Evolutionary conservation across 2,797 vertebrate genomes (phyloP).

Genomic region (Hyperoplus lanceolatus): DNA sequence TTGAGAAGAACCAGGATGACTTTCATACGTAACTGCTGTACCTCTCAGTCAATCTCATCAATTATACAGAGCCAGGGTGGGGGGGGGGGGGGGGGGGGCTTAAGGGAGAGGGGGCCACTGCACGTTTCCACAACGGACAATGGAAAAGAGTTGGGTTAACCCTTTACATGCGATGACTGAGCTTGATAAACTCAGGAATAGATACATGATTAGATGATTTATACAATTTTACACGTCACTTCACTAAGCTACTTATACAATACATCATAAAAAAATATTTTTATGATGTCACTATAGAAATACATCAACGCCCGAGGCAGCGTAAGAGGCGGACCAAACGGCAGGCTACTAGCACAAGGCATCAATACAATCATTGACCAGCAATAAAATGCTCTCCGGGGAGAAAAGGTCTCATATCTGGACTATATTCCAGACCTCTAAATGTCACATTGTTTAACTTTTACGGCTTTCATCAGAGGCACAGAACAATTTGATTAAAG

Average conservation of each 20-base stretch:
- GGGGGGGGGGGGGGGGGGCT: not conserved
- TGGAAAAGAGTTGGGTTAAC: not conserved
- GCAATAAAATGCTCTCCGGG: constrained; percentile 8
- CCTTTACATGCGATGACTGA: not conserved
- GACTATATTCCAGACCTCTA: constrained; percentile 21
- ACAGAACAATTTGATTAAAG: constrained; percentile 10
- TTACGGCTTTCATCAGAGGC: not conserved
- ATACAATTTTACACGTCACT: not conserved
- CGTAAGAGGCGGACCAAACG: not conserved
- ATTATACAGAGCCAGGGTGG: constrained; percentile 65
- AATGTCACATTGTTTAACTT: constrained; percentile 13
- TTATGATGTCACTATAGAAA: not conserved
- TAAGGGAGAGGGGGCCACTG: not conserved
- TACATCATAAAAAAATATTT: too few relatives aligned
- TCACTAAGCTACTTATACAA: not conserved
- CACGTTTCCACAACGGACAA: constrained; percentile 32
- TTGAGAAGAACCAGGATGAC: constrained; percentile 56
- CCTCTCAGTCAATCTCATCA: constrained; percentile 65
- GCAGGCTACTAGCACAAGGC: not conserved
- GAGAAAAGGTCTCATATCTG: constrained; percentile 25
- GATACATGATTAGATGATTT: not conserved
- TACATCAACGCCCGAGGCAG: constrained; percentile 2
- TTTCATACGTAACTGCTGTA: constrained; percentile 62
- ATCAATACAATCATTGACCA: constrained; percentile 19
- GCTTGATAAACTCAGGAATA: not conserved